Evolutionary conservation across 1,140 invertebrate species (phyloP).

Genomic region (Drosophila kikkawai): DNA sequence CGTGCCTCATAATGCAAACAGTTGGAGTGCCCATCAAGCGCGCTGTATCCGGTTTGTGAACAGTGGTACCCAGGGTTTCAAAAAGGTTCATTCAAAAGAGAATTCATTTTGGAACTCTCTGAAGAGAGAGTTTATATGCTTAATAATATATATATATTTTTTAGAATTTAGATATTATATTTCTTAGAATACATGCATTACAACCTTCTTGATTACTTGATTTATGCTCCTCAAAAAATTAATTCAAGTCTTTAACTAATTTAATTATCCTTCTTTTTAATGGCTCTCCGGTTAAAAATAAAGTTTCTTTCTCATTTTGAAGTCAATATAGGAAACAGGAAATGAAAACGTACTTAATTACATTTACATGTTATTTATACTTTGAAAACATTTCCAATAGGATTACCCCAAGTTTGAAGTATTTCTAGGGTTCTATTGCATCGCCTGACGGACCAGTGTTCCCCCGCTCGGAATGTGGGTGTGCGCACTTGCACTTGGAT

Average conservation of each 20-base stretch:
- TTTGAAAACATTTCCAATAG: too few species aligned
- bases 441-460: slow-evolving; percentile 19
- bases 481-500: slow-evolving; percentile 64
- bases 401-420: not conserved
- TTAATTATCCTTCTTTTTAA: not conserved
- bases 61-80: slow-evolving; percentile 4
- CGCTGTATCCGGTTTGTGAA: slow-evolving; percentile 57
- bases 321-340: not conserved
- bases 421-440: not conserved
- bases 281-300: not conserved
- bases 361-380: not conserved
- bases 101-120: not conserved
- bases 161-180: too few species aligned
- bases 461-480: slow-evolving; percentile 23
- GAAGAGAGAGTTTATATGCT: too few species aligned
- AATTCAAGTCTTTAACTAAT: not conserved
- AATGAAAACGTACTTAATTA: not conserved
- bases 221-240: not conserved
- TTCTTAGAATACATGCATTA: not conserved
- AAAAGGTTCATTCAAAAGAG: not conserved
- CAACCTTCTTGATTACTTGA: not conserved
- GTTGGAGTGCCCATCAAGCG: slow-evolving; percentile 69
- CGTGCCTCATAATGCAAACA: slow-evolving; percentile 79
- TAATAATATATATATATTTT: too few species aligned
- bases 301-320: not conserved